These are phyloP conservation scores for Archocentrus centrarchus DNA, from an alignment of 2,113 vertebrate genomes.

Conservation along the genomic window DNA sequence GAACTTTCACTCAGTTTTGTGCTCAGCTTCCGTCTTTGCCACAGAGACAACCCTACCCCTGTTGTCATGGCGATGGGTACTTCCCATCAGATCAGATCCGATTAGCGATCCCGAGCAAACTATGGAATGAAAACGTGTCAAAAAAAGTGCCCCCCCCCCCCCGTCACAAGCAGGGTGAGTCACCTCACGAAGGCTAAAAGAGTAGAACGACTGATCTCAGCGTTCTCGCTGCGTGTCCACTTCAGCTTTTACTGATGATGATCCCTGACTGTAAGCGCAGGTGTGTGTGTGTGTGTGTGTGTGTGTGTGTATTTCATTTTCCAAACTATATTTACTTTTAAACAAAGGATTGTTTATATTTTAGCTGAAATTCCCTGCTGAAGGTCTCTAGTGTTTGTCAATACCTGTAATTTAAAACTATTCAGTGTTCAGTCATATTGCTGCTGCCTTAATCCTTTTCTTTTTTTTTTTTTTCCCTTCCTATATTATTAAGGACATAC, in stretches of 20 bases:
- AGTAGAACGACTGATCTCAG: not conserved
- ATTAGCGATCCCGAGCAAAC: conserved; percentile 23
- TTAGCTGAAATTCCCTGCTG: not conserved
- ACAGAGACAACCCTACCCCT: conserved; percentile 8
- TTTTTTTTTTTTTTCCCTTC: not conserved
- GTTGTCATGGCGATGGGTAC: conserved; percentile 36
- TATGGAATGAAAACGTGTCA: conserved; percentile 29
- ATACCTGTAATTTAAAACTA: too few species aligned
- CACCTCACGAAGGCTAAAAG: not conserved
- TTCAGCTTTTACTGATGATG: not conserved
- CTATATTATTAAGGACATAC: not conserved
- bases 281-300: not conserved
- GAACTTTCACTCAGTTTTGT: conserved; percentile 2
- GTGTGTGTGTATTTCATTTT: not conserved
- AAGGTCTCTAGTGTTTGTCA: not conserved
- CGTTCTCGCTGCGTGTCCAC: conserved; percentile 3
- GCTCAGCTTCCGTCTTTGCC: conserved; percentile 5
- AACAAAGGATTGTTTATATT: not conserved
- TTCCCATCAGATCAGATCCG: conserved; percentile 36
- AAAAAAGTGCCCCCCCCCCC: conserved; percentile 3
- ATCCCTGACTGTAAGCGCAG: not conserved
- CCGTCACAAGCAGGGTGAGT: not conserved
- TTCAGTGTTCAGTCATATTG: too few species aligned
- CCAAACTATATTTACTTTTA: not conserved
- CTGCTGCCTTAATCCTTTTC: not conserved